Conservation (phyloP, 2,797 vertebrate genomes). For the Yasuhikotakia modesta region DNA sequence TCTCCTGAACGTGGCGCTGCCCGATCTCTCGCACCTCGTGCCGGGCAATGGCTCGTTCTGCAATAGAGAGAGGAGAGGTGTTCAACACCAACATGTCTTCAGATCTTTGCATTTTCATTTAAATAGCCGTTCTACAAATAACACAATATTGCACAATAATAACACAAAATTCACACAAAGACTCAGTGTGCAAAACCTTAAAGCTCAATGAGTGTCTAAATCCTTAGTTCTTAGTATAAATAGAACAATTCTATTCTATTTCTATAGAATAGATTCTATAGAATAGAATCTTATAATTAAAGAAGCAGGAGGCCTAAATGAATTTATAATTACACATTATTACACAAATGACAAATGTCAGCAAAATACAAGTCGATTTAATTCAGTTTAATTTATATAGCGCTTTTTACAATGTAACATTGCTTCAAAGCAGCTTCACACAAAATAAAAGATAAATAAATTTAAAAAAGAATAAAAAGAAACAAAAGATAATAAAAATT, state of each 20-base stretch:
- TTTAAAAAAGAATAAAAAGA: no score
- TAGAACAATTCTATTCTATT: no score
- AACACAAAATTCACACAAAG: no score
- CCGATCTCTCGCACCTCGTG: constrained; percentile 97
- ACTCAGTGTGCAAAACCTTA: background rate
- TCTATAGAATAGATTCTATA: no score
- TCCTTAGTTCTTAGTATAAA: background rate
- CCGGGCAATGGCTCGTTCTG: constrained; percentile 94
- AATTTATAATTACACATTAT: no score
- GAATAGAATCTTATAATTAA: background rate
- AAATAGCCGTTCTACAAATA: background rate
- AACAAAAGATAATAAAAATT: no score
- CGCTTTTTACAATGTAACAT: no score
- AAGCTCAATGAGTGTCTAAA: background rate
- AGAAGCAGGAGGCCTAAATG: background rate
- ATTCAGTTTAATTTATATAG: no score
- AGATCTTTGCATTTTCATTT: background rate
- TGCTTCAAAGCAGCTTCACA: no score
- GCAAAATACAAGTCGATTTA: no score
- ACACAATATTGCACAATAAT: background rate
- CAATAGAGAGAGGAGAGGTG: constrained; percentile 25
- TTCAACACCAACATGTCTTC: background rate
- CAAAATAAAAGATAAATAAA: no score
- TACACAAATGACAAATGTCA: no score
- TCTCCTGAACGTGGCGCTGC: constrained; percentile 88